phyloP scores from a whole-genome alignment of 2,113 vertebrate genomes.

The Syngnathus floridae region DNA sequence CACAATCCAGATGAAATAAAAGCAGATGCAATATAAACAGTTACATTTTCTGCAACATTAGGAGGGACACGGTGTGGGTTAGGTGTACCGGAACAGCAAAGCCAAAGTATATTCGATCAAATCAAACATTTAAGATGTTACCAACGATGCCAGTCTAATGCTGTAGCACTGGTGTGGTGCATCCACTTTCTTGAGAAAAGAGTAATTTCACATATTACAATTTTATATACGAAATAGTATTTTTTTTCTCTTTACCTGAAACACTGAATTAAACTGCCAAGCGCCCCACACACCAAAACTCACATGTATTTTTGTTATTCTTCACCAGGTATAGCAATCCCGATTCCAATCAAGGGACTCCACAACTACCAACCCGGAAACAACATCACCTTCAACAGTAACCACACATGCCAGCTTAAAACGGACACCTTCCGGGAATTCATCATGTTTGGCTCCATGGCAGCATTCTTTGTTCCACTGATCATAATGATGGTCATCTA shows the following conservation, averaged over 20 bases:
- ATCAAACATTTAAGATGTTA: neutral
- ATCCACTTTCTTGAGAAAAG: neutral
- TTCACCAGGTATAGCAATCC: constrained; percentile 89
- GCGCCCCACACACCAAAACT: neutral
- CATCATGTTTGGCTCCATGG: constrained; percentile 89
- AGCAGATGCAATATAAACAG: constrained; percentile 22
- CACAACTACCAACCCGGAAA: constrained; percentile 58
- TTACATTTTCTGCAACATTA: neutral
- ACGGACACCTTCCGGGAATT: constrained; percentile 81
- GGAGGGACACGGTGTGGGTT: neutral
- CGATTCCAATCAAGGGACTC: constrained; percentile 87
- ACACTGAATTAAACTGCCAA: neutral
- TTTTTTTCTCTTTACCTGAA: neutral
- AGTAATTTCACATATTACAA: neutral
- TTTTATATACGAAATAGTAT: neutral
- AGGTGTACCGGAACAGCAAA: neutral
- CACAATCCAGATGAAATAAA: constrained; percentile 16
- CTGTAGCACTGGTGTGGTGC: neutral
- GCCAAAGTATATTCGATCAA: neutral
- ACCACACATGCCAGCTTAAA: constrained; percentile 79
- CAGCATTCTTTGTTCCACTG: constrained; percentile 89
- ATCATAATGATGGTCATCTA: constrained; percentile 94
- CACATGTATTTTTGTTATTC: constrained; percentile 9
- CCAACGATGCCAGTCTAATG: neutral
- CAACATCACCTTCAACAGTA: constrained; percentile 73